Evolutionary conservation across 2,797 vertebrate species (phyloP).

Genomic region (Sitta carolinensis): DNA sequence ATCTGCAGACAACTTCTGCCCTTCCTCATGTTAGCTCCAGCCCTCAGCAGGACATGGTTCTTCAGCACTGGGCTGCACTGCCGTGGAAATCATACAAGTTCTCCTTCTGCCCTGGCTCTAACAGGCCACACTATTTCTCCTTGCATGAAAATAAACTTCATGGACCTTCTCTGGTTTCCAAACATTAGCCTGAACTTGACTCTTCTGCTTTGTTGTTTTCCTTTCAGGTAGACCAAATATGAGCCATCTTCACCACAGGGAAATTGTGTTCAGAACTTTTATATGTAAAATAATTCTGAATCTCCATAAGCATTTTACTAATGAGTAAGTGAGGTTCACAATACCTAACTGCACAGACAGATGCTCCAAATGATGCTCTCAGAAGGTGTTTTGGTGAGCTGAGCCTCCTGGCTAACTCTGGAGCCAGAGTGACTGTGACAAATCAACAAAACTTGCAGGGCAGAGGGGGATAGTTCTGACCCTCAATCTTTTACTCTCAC

Average conservation of each 20-base stretch:
- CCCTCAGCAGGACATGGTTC: background rate
- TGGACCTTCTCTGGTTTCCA: background rate
- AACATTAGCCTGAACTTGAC: background rate
- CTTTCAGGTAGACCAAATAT: background rate
- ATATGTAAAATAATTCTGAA: background rate
- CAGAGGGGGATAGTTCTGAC: background rate
- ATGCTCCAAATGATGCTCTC: background rate
- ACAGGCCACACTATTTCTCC: background rate
- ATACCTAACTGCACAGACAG: background rate
- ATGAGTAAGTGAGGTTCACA: background rate
- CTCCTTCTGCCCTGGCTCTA: background rate
- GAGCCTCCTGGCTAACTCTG: background rate
- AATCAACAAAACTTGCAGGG: background rate
- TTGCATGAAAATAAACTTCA: background rate
- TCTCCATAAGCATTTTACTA: background rate
- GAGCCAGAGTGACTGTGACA: background rate
- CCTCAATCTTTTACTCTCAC: background rate
- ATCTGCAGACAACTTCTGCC: background rate
- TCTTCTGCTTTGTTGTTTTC: background rate
- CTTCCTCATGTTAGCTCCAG: background rate
- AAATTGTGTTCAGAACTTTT: background rate
- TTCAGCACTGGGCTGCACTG: background rate
- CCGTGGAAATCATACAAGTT: rapidly evolving
- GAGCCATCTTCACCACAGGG: background rate
- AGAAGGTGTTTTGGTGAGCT: background rate